Evolutionary conservation across 2,888 invertebrate genomes (phyloP).

Genomic region (Caenorhabditis sp.): DNA sequence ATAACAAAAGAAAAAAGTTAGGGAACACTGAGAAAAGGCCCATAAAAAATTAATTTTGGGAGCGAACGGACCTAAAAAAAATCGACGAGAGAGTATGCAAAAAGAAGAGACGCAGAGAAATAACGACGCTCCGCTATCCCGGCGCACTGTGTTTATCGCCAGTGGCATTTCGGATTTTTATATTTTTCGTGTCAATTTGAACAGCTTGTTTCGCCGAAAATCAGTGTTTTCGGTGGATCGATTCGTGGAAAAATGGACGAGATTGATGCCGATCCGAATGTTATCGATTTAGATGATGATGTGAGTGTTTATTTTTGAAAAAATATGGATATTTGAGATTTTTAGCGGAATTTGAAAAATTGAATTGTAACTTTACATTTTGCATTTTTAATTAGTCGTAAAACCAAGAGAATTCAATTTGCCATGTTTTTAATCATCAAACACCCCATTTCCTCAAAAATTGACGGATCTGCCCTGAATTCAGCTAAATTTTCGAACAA

Average conservation of each 20-base stretch:
- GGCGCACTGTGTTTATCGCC: slow-evolving; percentile 22
- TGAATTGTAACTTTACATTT: too few relatives aligned
- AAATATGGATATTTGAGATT: background rate
- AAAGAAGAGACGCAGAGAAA: slow-evolving; percentile 19
- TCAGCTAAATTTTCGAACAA: too few relatives aligned
- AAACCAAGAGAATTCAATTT: too few relatives aligned
- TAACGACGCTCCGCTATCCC: slow-evolving; percentile 34
- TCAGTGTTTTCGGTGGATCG: background rate
- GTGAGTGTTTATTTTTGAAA: slow-evolving; percentile 21
- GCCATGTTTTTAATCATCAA: too few relatives aligned
- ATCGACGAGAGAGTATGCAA: background rate
- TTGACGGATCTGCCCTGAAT: too few relatives aligned
- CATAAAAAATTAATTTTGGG: slow-evolving; percentile 20
- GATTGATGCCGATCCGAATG: slow-evolving; percentile 2
- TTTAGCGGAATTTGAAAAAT: too few relatives aligned
- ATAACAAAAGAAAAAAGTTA: too few relatives aligned
- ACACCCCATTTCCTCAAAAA: too few relatives aligned
- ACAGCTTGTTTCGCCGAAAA: background rate
- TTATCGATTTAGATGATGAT: slow-evolving; percentile 29
- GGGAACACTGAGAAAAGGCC: background rate
- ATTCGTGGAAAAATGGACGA: slow-evolving; percentile 29
- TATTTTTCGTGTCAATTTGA: background rate
- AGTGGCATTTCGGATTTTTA: background rate
- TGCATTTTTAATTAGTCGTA: too few relatives aligned
- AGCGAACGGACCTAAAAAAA: slow-evolving; percentile 19